A percentile compares a stretch with the other conserved stretches of the same genome.
Conservation (phyloP, 1,140 invertebrate genomes). For the Lasioglossum baleicum region DNA sequence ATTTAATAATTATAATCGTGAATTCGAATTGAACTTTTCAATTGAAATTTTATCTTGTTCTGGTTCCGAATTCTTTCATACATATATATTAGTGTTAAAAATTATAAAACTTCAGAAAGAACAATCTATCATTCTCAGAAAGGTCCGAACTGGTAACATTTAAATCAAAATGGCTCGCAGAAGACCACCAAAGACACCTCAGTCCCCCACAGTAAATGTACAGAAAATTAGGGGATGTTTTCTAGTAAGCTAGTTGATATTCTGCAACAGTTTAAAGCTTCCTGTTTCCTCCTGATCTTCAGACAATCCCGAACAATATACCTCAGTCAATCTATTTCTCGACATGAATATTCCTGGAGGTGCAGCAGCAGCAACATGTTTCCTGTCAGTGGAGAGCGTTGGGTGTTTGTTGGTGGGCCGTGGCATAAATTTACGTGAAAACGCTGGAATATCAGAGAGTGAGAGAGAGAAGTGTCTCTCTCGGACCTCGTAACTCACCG, state of each 20-base stretch:
- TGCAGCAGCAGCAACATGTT: slow-evolving; percentile 69
- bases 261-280: slow-evolving; percentile 51
- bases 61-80: too few relatives aligned
- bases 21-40: too few relatives aligned
- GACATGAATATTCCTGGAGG: slow-evolving; percentile 69
- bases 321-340: slow-evolving; percentile 62
- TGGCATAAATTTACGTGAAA: slow-evolving; percentile 53
- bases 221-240: not conserved
- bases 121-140: too few relatives aligned
- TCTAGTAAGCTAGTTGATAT: slow-evolving; percentile 42
- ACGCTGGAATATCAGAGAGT: slow-evolving; percentile 1
- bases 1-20: too few relatives aligned
- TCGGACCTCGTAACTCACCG: slow-evolving; percentile 61
- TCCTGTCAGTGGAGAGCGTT: slow-evolving; percentile 63
- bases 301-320: slow-evolving; percentile 22
- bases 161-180: too few relatives aligned
- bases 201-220: not conserved
- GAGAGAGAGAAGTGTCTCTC: too few relatives aligned
- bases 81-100: too few relatives aligned
- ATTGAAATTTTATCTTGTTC: too few relatives aligned
- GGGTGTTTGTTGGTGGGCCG: slow-evolving; percentile 46
- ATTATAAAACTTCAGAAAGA: too few relatives aligned
- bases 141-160: too few relatives aligned
- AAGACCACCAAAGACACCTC: too few relatives aligned
- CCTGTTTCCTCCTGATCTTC: slow-evolving; percentile 24